Evolutionary conservation across 2,888 invertebrate genomes (phyloP).

Genomic region (Phania funesta): DNA sequence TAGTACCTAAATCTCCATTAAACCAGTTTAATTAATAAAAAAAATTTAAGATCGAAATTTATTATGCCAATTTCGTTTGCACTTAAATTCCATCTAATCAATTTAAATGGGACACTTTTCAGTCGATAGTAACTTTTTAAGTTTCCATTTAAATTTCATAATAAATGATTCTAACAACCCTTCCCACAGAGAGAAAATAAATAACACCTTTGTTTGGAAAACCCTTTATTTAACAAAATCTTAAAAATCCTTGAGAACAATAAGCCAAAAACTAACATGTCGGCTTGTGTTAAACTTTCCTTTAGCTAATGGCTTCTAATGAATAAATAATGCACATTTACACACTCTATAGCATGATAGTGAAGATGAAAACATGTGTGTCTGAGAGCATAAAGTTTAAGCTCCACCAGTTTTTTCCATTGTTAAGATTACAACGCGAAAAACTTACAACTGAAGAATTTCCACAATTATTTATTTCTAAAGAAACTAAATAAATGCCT

Average conservation of each 20-base stretch:
- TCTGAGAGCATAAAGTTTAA: neutral
- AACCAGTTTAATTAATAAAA: too few species aligned
- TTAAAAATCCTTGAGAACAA: conserved; percentile 45
- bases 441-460: conserved; percentile 57
- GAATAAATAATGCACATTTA: conserved; percentile 54
- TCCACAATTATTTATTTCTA: conserved; percentile 47
- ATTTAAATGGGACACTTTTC: too few species aligned
- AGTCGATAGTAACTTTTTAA: too few species aligned
- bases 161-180: neutral
- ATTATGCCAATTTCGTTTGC: too few species aligned
- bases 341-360: neutral
- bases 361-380: neutral
- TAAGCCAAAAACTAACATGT: conserved; percentile 37
- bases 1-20: too few species aligned
- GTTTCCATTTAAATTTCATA: neutral
- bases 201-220: neutral
- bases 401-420: neutral
- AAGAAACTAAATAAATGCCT: conserved; percentile 24
- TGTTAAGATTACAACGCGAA: neutral
- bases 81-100: too few species aligned
- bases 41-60: too few species aligned
- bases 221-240: neutral
- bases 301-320: conserved; percentile 55
- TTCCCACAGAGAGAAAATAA: neutral
- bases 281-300: conserved; percentile 45